A percentile compares a stretch with the other conserved stretches of the same genome.
phyloP scores from a whole-genome alignment of 2,113 vertebrate genomes.

The Chaenogobius annularis region DNA sequence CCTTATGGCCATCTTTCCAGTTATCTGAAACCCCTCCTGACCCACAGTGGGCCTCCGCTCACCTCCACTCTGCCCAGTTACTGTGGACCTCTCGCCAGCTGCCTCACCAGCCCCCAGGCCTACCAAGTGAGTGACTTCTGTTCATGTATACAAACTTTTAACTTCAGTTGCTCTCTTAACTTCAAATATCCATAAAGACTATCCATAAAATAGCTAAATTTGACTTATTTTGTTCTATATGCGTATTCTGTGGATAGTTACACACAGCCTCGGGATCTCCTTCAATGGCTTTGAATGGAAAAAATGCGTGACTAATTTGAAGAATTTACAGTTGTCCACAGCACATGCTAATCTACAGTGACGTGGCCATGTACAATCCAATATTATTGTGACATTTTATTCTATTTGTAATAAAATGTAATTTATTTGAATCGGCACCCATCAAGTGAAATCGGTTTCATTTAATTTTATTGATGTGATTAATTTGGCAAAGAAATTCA shows the following conservation, averaged over 20 bases:
- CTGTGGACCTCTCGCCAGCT: constrained; percentile 92
- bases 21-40: constrained; percentile 96
- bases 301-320: not conserved
- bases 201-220: too few species aligned
- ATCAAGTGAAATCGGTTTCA: too few species aligned
- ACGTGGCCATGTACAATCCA: too few species aligned
- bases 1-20: constrained; percentile 82
- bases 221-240: not conserved
- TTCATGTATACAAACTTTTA: constrained; percentile 3
- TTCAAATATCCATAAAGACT: too few species aligned
- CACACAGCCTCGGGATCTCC: not conserved
- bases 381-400: too few species aligned
- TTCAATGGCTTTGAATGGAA: not conserved
- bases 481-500: too few species aligned
- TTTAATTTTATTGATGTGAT: too few species aligned
- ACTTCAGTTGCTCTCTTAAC: too few species aligned
- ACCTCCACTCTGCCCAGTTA: constrained; percentile 91
- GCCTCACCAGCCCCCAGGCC: constrained; percentile 91
- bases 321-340: not conserved
- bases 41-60: constrained; percentile 93
- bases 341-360: not conserved
- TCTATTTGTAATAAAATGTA: too few species aligned
- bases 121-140: constrained; percentile 83
- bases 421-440: too few species aligned
- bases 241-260: not conserved